Evolutionary conservation across 2,797 vertebrate species (phyloP).

Genomic region (Trematomus bernacchii): DNA sequence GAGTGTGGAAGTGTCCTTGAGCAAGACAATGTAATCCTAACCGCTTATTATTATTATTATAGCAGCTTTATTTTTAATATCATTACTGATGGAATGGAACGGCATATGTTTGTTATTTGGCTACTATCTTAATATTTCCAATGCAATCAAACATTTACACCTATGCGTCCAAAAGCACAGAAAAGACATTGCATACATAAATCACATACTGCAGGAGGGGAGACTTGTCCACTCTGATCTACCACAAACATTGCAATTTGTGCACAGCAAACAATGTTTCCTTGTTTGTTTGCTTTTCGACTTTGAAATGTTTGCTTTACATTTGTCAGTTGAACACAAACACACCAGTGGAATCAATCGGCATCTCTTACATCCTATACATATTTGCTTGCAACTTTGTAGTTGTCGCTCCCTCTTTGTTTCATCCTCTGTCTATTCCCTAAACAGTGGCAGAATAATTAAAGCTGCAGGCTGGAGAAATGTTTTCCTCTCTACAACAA

Average conservation of each 20-base stretch:
- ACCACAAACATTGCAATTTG: constrained; percentile 25
- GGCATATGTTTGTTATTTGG: too few species aligned
- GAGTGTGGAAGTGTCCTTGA: too few species aligned
- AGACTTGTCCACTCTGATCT: constrained; percentile 24
- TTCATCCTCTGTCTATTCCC: constrained; percentile 23
- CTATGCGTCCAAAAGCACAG: neutral
- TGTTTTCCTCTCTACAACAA: constrained; percentile 31
- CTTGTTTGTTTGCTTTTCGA: constrained; percentile 46
- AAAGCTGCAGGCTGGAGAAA: constrained; percentile 25
- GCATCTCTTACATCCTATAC: constrained; percentile 32
- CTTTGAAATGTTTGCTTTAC: constrained; percentile 46
- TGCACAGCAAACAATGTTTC: constrained; percentile 11
- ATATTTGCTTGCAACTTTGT: constrained; percentile 39
- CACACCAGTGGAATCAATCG: constrained; percentile 14
- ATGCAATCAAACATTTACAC: neutral
- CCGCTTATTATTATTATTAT: neutral
- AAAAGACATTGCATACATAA: neutral
- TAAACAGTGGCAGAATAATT: constrained; percentile 29
- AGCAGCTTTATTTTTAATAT: neutral
- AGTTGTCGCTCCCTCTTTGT: constrained; percentile 20
- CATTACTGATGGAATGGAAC: neutral
- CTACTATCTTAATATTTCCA: neutral
- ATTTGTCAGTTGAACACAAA: constrained; percentile 52
- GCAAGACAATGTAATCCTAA: too few species aligned
- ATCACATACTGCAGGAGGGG: neutral